These are phyloP conservation scores for Mesaphorura yosii DNA, from an alignment of 1,140 invertebrate genomes.

Conservation along the genomic window DNA sequence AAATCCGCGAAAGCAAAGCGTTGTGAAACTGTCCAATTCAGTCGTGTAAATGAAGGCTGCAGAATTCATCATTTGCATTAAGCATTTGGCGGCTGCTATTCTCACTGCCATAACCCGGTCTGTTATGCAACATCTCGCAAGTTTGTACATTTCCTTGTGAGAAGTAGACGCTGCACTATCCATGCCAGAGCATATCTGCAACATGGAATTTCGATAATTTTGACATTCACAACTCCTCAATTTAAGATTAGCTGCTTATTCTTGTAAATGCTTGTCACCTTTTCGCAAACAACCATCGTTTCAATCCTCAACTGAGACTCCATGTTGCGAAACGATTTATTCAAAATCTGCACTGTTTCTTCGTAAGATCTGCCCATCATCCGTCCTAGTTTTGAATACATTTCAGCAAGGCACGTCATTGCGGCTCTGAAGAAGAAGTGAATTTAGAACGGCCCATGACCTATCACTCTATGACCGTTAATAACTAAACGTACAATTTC, in stretches of 20 bases:
- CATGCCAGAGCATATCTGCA: slow-evolving; percentile 65
- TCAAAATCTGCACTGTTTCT: slow-evolving; percentile 85
- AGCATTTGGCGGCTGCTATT: slow-evolving; percentile 62
- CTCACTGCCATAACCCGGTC: slow-evolving; percentile 84
- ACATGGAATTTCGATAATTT: slow-evolving; percentile 16
- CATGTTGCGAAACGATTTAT: slow-evolving; percentile 81
- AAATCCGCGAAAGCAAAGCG: slow-evolving; percentile 78
- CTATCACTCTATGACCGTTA: too few relatives aligned
- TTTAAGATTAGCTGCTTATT: not conserved
- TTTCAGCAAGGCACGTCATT: slow-evolving; percentile 87
- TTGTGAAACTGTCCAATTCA: slow-evolving; percentile 78
- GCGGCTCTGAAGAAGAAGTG: slow-evolving; percentile 59
- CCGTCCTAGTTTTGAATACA: slow-evolving; percentile 94
- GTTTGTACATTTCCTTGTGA: slow-evolving; percentile 88
- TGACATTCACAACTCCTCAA: too few relatives aligned
- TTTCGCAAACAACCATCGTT: slow-evolving; percentile 91
- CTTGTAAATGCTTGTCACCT: slow-evolving; percentile 45
- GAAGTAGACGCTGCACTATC: slow-evolving; percentile 71
- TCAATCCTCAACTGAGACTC: slow-evolving; percentile 93
- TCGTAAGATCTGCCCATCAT: slow-evolving; percentile 99
- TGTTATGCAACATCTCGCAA: slow-evolving; percentile 66
- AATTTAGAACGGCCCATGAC: too few relatives aligned
- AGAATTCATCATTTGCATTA: slow-evolving; percentile 78
- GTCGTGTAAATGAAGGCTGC: slow-evolving; percentile 75
- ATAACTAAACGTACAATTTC: slow-evolving; percentile 66